These are phyloP conservation scores for Byasa hedistus DNA, from an alignment of 2,888 invertebrate species.

Conservation along the genomic window DNA sequence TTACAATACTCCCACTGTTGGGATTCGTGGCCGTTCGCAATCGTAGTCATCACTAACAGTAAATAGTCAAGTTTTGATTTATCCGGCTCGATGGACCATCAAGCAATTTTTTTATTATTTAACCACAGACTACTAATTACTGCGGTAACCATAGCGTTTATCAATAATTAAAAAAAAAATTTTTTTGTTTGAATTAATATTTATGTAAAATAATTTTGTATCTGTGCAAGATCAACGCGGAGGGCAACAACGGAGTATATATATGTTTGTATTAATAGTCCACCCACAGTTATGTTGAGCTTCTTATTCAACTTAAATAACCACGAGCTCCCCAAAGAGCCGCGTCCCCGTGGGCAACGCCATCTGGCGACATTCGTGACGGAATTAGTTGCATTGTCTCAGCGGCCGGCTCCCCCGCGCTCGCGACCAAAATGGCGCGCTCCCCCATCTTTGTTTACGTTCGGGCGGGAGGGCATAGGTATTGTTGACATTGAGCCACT, in stretches of 20 bases:
- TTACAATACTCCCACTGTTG: too few species aligned
- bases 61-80: too few species aligned
- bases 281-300: conserved; percentile 23
- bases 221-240: conserved; percentile 15
- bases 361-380: conserved; percentile 57
- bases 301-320: conserved; percentile 6
- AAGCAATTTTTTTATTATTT: too few species aligned
- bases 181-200: too few species aligned
- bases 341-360: conserved; percentile 59
- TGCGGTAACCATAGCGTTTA: too few species aligned
- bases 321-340: conserved; percentile 26
- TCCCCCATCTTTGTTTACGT: conserved; percentile 41
- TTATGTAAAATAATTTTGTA: too few species aligned
- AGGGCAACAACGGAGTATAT: neutral
- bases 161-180: too few species aligned
- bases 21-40: too few species aligned
- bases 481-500: conserved; percentile 10
- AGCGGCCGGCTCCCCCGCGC: conserved; percentile 39
- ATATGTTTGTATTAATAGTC: conserved; percentile 1
- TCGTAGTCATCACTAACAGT: too few species aligned
- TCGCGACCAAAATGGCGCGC: conserved; percentile 44
- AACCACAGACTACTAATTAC: too few species aligned
- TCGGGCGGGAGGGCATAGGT: conserved; percentile 41
- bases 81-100: too few species aligned
- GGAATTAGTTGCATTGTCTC: conserved; percentile 45